phyloP scores from a whole-genome alignment of 2,888 invertebrate genomes.

The Stenolophus ochropezus region DNA sequence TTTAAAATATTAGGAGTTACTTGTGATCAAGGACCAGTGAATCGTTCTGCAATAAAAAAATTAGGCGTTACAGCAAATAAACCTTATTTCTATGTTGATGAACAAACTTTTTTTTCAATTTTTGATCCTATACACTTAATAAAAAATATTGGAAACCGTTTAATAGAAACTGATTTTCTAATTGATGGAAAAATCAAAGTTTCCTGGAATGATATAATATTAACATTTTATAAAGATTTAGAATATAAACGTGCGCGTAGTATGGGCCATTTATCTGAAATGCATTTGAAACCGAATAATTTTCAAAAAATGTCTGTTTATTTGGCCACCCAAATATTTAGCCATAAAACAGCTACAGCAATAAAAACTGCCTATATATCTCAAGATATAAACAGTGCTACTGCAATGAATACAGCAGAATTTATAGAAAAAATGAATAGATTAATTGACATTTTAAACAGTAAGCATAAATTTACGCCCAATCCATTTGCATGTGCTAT shows the following conservation, averaged over 20 bases:
- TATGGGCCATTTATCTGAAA: conserved; percentile 15
- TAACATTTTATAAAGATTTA: conserved; percentile 11
- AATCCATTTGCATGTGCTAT: not conserved
- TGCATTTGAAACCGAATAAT: conserved; percentile 17
- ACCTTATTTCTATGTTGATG: conserved; percentile 9
- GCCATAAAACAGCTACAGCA: conserved; percentile 8
- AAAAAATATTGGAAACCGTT: conserved; percentile 9
- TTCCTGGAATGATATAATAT: conserved; percentile 21
- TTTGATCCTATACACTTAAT: conserved; percentile 4
- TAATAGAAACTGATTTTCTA: conserved; percentile 21
- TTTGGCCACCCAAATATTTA: conserved; percentile 27
- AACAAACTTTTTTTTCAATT: not conserved
- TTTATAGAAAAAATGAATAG: conserved; percentile 23
- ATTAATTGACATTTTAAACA: conserved; percentile 11
- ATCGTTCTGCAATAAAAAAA: not conserved
- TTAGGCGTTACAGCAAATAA: not conserved
- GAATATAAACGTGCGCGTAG: conserved; percentile 13
- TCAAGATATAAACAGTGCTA: not conserved
- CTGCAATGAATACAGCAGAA: conserved; percentile 16
- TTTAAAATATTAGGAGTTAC: conserved; percentile 10
- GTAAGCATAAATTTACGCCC: not conserved
- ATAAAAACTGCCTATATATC: conserved; percentile 13
- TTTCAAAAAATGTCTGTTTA: conserved; percentile 20
- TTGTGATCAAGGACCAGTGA: conserved; percentile 28
- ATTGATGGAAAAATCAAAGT: not conserved